Evolutionary conservation across 2,888 invertebrate genomes (phyloP).

Genomic region (Trachelus stipa): DNA sequence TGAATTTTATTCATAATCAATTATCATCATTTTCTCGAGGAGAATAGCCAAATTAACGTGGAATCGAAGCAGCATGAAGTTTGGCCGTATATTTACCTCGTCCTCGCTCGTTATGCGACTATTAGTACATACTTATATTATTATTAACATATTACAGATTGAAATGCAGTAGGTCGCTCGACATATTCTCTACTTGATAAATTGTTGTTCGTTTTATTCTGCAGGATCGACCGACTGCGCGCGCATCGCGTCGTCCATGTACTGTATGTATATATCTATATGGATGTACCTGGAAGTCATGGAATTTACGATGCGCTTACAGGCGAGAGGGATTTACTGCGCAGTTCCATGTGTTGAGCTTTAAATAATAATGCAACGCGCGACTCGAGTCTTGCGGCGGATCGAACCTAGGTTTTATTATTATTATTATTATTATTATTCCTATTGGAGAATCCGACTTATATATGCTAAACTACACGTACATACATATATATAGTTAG

Average conservation of each 20-base stretch:
- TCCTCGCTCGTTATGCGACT: neutral
- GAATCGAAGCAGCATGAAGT: neutral
- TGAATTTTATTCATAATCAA: neutral
- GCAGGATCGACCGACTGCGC: slow-evolving; percentile 12
- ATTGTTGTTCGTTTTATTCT: slow-evolving; percentile 18
- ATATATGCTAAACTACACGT: neutral
- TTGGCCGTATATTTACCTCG: neutral
- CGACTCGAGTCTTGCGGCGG: neutral
- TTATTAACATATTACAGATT: neutral
- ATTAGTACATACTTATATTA: neutral
- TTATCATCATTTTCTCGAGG: neutral
- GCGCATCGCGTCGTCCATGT: neutral
- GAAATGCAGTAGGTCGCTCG: slow-evolving; percentile 26
- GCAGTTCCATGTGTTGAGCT: neutral
- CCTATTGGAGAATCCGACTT: neutral
- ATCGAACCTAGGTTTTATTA: neutral
- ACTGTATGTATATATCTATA: neutral
- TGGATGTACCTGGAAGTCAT: neutral
- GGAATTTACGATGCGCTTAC: neutral
- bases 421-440: neutral
- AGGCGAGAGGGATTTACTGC: neutral
- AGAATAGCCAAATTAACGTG: neutral
- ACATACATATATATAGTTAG: neutral
- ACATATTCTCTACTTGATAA: slow-evolving; percentile 20
- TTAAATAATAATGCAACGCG: neutral